Base-by-base conservation (phyloP, 2,888 invertebrate species). In the Tolmerus cingulatus region DNA sequence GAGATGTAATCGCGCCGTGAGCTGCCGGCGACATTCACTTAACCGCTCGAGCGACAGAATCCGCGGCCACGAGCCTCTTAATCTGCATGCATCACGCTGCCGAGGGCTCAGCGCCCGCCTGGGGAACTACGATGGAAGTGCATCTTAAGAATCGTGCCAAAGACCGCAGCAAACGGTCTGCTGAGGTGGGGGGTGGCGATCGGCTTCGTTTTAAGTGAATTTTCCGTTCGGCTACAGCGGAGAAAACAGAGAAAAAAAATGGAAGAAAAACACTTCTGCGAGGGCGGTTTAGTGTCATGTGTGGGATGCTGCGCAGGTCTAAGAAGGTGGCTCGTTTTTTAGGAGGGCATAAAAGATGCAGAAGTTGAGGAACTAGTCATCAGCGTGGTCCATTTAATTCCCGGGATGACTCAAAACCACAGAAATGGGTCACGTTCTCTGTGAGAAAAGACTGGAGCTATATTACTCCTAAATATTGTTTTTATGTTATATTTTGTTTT, bases 61-160 rank as follows among this genome's bases (percentile, higher is more conserved):
- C 51, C 51, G 8, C 43, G 79, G 51, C 30, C 79, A 30, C 27
- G 79, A 51, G 79, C 51, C 79, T 34, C 30, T 51, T 79, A 79
- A 79, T 79, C 79, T 79, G 79, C 79, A 79, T 79, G 12, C 43
- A 43, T 23, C 40, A 30, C 19, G 37, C 66, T 27, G 23, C 27
- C 12, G 78, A 46, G 78, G 78, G 14, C 43, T 43, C 7, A 19
- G 23, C 8, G 19, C 8, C 12, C 12, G 27, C 27, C 66, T 27
- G 9, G 27, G 66, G 8, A 66, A 27, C 23, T 66, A n/a, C 8
- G 34, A 76, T 76, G 37, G 7, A 79, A 46, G 51, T 79, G 79
- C 79, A 79, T 79, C 51, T 51, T 16, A 51, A 30, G 79, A 79
- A 79, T 79, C 55, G 30, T 79, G 79, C 55, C 46, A 79, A 79